Evolutionary conservation across 2,797 vertebrate genomes (phyloP), one percentile per base, ranked within the genome.

Genomic region (Crenichthys baileyi): DNA sequence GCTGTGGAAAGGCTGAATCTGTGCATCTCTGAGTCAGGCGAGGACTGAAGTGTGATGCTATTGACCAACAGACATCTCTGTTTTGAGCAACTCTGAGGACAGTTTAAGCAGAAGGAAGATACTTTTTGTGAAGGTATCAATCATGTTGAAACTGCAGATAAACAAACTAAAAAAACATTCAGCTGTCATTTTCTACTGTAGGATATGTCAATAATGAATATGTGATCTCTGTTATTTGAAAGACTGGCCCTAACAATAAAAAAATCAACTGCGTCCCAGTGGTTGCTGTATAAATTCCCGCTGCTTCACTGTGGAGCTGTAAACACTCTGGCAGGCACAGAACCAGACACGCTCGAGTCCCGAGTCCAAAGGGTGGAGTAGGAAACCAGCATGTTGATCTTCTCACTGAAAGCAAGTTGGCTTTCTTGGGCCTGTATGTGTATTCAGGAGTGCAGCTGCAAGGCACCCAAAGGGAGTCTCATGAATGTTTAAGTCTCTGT

Each of bases 81-180:
- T 68, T 20, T 31, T 68, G 65, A 26, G 73, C 56, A 56, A 36
- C 50, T 58, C 56, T 56, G 26, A 68, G 31, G 55, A n/a, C 46
- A 53, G 29, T 24, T 60, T 29, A 29, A 76, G 13, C 60, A 36
- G 4, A 9, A 2, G 7, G 26, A 68, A 50, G 7, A 58, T 71
- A 44, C 53, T 0, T 48, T 80, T 72, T 68, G 12, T 22, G 50
- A 61, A 78, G 44, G 5, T 55, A 53, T 73, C 67, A 65, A n/a
- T 78, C 16, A 63, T 15, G 58, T 29, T 70, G 77, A 85, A 31
- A 44, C 31, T 72, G 60, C 41, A 76, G 1, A 22, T 46, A 48
- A n/a, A 55, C 46, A 8, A 71, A 63, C n/a, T n/a, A n/a, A 8
- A 36, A 75, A 80, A 87, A 90, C 91, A 94, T 90, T 93, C 91